Evolutionary conservation across 1,140 invertebrate genomes (phyloP), one percentile per base, ranked within the genome.

Genomic region (Diabrotica virgifera): DNA sequence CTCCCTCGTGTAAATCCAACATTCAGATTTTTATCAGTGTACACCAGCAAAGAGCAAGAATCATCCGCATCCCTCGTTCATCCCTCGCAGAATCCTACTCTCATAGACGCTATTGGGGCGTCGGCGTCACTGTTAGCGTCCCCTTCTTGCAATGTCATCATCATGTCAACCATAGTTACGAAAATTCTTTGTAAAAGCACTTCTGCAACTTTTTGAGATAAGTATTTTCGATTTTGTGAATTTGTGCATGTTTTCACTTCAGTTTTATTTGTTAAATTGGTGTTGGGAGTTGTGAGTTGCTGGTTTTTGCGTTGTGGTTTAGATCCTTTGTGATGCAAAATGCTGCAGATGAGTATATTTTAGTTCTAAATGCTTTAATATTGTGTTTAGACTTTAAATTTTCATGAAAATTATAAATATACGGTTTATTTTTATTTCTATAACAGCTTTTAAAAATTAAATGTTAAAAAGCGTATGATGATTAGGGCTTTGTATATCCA

Each of bases 31-130:
- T 46, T 46, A 46, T n/a, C 40, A 46, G 40, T 46, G 40, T 46
- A 46, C 40, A n/a, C 5, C 40, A 8, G n/a, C 60, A 65, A 67
- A 72, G 64, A 69, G 65, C 59, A 70, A 72, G 68, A 67, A 64
- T 53, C 46, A 46, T 46, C 40, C 40, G 40, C 55, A 54, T 36
- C 65, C 68, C 63, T 66, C 61, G 62, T 55, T 46, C 63, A 58
- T 56, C 70, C 62, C 61, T 63, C 61, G 36, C 57, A 64, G 60
- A 55, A 67, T 58, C 55, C 53, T 24, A 13, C 53, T 38, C 62
- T 65, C 64, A 72, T 63, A 72, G 71, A 72, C 68, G 71, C 68
- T 71, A 57, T 72, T 62, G 71, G 73, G 73, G 73, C 73, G 73
- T 72, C 73, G 72, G 65, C 72, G 71, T 71, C 69, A 58, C 60